Conservation (phyloP, 37 sponge, comb jelly and placozoan genomes). For the Axinella damicornis region DNA sequence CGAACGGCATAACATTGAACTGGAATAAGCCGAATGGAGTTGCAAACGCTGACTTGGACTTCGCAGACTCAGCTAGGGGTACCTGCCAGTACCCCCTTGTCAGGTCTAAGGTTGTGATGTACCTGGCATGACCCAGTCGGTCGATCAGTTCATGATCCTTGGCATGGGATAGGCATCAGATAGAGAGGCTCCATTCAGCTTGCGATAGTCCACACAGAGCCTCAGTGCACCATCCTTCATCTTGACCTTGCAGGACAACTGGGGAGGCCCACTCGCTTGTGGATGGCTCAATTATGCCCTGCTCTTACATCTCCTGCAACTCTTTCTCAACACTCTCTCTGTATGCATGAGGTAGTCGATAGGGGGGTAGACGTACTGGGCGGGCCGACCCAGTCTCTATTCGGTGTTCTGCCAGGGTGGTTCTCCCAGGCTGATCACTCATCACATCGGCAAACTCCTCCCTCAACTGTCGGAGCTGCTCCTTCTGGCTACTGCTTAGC, state of each 20-base stretch:
- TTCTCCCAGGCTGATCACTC: too few relatives aligned
- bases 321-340: not conserved
- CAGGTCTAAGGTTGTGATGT: not conserved
- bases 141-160: not conserved
- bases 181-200: not conserved
- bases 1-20: too few relatives aligned
- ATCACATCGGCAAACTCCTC: too few relatives aligned
- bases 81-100: constrained; percentile 7
- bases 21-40: not conserved
- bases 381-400: too few relatives aligned
- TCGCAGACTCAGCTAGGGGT: not conserved
- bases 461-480: too few relatives aligned
- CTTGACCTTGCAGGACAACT: not conserved
- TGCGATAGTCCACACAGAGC: constrained; percentile 15
- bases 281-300: not conserved
- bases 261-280: constrained; percentile 3
- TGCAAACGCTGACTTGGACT: not conserved
- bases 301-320: not conserved
- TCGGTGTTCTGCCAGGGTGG: too few relatives aligned
- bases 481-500: too few relatives aligned
- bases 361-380: constrained; percentile 9
- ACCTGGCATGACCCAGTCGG: not conserved
- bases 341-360: constrained; percentile 3
- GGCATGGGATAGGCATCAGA: constrained; percentile 15
- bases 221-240: not conserved